Evolutionary conservation across 2,888 invertebrate genomes (phyloP), one percentile per base, ranked within the genome.

Genomic region (Pollenia griseotomentosa): DNA sequence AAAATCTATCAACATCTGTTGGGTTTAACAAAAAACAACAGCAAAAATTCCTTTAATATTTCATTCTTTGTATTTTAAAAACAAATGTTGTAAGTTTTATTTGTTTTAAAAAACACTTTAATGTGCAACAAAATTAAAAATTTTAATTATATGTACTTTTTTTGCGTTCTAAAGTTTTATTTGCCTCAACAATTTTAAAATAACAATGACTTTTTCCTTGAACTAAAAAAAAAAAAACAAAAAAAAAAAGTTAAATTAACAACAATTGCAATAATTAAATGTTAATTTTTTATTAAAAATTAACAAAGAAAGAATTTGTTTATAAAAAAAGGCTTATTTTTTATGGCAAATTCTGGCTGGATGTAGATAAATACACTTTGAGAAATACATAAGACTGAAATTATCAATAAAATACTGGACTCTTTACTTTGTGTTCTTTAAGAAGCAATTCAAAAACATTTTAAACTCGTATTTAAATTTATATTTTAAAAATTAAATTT

Each of bases 141-240:
- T 55, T 46, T 65, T 46, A 46, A 44, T 19, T 46, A 33, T 33
- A n/a, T n/a, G n/a, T n/a, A 40, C 2, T 46, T 48, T 66, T 66
- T 73, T 63, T 63, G 8, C 51, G 8, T 1, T 53, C 59, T 57
- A 59, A 57, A 19, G 14, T 51, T 68, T 51, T 19, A 19, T 19
- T 55, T 65, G 51, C 48, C 33, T 23, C 23, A n/a, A 23, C 9
- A 23, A 16, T 51, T 70, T 61, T 8, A 70, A 71, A 53, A 51
- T 44, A 55, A 63, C 59, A 68, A 53, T 81, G 40, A 14, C 14
- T 44, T 85, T 81, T 74, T 79, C 86, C 78, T 86, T 79, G 79
- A 83, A 80, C 83, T 79, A 19, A 63, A 71, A 59, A 23, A 61
- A 61, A 78, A 40, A 48, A 63, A 48, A n/a, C n/a, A n/a, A 23